These are phyloP conservation scores for Styela clava DNA, from an alignment of 23 tunicate species.

Conservation along the genomic window DNA sequence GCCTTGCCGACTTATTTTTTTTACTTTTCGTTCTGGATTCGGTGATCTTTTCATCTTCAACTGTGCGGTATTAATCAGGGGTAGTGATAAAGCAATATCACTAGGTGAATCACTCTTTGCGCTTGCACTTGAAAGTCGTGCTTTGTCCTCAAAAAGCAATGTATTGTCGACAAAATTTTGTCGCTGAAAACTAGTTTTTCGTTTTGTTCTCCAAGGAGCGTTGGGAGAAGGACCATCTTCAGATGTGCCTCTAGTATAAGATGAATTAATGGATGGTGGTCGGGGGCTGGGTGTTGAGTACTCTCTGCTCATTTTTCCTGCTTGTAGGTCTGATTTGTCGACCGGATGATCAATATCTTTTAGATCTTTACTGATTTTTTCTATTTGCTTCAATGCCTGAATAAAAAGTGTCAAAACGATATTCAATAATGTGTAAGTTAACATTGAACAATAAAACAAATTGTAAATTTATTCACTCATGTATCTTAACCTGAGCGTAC, in stretches of 20 bases:
- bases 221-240: not conserved
- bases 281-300: constrained; percentile 16
- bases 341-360: constrained; percentile 4
- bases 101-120: not conserved
- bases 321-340: not conserved
- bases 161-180: not conserved
- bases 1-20: constrained; percentile 14
- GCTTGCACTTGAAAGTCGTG: not conserved
- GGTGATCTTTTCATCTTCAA: constrained; percentile 12
- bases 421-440: no score
- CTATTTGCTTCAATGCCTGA: constrained; percentile 85
- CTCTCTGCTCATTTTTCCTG: no score
- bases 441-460: no score
- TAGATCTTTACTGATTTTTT: constrained; percentile 65
- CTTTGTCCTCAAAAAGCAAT: not conserved
- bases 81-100: constrained; percentile 6
- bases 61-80: not conserved
- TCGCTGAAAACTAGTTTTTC: not conserved
- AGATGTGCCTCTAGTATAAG: not conserved
- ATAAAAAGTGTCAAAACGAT: not conserved
- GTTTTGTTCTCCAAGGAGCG: constrained; percentile 24
- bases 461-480: no score
- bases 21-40: constrained; percentile 19
- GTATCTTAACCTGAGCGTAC: no score
- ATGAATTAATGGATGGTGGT: not conserved